Evolutionary conservation across 1,140 invertebrate species (phyloP).

Genomic region (Tetranychus urticae): DNA sequence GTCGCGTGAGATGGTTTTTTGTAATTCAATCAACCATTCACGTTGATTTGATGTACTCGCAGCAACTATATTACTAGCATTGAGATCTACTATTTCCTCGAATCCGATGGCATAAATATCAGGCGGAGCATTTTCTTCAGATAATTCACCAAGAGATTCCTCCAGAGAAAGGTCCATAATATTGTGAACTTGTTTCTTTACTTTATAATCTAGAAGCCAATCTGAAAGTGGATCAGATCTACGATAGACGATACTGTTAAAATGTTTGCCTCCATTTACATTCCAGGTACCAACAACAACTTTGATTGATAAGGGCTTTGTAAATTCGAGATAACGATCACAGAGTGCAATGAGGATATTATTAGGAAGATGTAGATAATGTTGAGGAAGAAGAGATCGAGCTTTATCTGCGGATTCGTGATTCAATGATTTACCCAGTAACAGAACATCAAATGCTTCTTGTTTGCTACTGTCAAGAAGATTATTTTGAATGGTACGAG

Average conservation of each 20-base stretch:
- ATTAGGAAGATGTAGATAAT: slow-evolving; percentile 62
- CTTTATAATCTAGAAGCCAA: slow-evolving; percentile 63
- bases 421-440: slow-evolving; percentile 69
- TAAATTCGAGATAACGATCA: slow-evolving; percentile 54
- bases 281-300: slow-evolving; percentile 91
- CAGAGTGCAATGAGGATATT: slow-evolving; percentile 32
- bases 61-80: slow-evolving; percentile 92
- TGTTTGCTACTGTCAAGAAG: slow-evolving; percentile 91
- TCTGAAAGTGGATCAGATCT: slow-evolving; percentile 61
- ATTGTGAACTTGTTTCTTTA: neutral
- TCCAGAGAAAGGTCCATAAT: slow-evolving; percentile 8
- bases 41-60: slow-evolving; percentile 84
- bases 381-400: slow-evolving; percentile 57
- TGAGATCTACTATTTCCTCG: slow-evolving; percentile 97
- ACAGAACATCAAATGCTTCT: slow-evolving; percentile 87
- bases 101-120: slow-evolving; percentile 96
- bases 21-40: slow-evolving; percentile 80
- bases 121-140: slow-evolving; percentile 29
- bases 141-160: slow-evolving; percentile 20
- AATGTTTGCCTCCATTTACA: slow-evolving; percentile 97
- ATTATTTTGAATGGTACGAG: slow-evolving; percentile 96
- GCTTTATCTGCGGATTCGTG: slow-evolving; percentile 73
- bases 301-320: slow-evolving; percentile 39
- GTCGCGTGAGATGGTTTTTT: slow-evolving; percentile 70
- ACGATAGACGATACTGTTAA: slow-evolving; percentile 85